phyloP scores from a whole-genome alignment of 2,797 vertebrate genomes.

The Poecile montanus region DNA sequence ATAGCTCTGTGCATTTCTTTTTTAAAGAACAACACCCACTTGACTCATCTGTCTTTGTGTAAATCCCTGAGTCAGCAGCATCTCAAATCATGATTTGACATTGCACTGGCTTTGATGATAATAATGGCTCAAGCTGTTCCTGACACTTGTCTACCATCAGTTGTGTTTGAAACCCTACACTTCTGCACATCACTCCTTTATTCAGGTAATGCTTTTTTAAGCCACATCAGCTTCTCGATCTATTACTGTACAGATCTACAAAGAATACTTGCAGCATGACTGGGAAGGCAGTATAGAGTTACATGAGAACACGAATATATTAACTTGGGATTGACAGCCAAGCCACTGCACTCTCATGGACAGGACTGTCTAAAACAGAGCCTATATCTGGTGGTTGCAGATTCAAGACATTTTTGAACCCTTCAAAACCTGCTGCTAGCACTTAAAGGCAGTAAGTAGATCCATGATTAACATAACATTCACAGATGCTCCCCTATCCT shows the following conservation, averaged over 20 bases:
- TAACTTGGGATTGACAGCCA: neutral
- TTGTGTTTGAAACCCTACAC: neutral
- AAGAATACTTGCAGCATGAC: neutral
- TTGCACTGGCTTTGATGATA: constrained; percentile 1
- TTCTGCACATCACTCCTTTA: neutral
- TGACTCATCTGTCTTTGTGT: constrained; percentile 54
- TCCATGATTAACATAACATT: accelerated
- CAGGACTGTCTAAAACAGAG: neutral
- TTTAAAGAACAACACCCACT: neutral
- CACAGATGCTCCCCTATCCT: neutral
- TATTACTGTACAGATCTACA: neutral
- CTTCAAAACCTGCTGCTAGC: neutral
- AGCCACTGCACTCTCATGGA: neutral
- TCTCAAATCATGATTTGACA: constrained; percentile 41
- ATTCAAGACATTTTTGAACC: neutral
- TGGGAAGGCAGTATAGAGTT: neutral
- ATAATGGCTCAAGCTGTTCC: constrained; percentile 4
- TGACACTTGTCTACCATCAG: neutral
- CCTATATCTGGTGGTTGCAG: neutral
- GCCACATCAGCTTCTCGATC: constrained; percentile 7
- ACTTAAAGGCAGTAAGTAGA: neutral
- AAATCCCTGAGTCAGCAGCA: constrained; percentile 59
- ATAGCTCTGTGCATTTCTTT: neutral
- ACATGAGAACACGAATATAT: neutral
- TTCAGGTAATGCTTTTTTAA: constrained; percentile 15